A percentile compares a stretch with the other conserved stretches of the same genome.
Conservation (phyloP, 2,797 vertebrate species). For the Streptopelia turtur region DNA sequence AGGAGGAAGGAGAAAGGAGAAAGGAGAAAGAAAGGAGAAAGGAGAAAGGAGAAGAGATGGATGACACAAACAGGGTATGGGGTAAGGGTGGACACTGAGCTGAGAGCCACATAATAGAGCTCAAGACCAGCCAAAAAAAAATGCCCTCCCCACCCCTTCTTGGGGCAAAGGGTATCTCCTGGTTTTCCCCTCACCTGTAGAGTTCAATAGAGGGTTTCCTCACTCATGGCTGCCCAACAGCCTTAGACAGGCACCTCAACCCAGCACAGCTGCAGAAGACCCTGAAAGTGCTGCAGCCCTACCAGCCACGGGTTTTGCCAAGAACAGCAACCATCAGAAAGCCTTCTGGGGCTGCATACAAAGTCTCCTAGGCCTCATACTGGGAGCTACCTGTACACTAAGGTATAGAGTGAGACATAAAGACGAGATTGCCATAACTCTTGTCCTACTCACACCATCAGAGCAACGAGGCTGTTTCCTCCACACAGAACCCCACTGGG, state of each 20-base stretch:
- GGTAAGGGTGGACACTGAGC: not conserved
- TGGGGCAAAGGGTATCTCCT: not conserved
- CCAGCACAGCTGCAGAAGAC: not conserved
- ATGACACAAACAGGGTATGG: not conserved
- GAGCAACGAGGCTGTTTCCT: not conserved
- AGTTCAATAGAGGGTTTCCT: not conserved
- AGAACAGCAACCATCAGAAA: not conserved
- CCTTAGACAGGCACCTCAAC: not conserved
- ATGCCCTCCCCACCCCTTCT: not conserved
- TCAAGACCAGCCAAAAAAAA: not conserved
- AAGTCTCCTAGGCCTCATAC: not conserved
- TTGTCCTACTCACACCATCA: rapidly evolving
- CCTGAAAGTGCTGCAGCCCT: not conserved
- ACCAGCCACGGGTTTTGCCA: not conserved
- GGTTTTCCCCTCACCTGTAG: not conserved
- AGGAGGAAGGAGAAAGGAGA: too few relatives aligned
- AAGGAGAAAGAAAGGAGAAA: too few relatives aligned
- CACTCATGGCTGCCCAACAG: not conserved
- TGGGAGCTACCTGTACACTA: not conserved
- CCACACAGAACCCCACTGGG: not conserved
- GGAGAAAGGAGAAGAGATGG: not conserved
- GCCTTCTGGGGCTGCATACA: not conserved
- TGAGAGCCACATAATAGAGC: not conserved
- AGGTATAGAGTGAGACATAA: not conserved
- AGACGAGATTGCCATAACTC: not conserved